These are phyloP conservation scores for Drosophila koepferae DNA, from an alignment of 2,888 invertebrate species.

Conservation along the genomic window DNA sequence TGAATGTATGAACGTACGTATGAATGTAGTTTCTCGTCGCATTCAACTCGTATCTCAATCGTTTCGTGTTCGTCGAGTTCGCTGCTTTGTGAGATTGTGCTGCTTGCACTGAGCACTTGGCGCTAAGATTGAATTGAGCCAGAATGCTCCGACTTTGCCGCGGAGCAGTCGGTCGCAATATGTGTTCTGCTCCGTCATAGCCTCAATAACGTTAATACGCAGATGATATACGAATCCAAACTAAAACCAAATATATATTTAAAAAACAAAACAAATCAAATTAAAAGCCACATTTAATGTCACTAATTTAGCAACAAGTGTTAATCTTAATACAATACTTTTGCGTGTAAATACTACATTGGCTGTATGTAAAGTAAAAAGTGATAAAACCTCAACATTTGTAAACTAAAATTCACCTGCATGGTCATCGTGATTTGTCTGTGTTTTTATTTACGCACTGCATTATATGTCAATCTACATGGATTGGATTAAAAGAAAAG, in stretches of 20 bases:
- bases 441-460: constrained; percentile 21
- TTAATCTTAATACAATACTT: constrained; percentile 27
- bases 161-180: constrained; percentile 63
- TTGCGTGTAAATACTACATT: constrained; percentile 1
- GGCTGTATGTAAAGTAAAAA: neutral
- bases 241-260: constrained; percentile 13
- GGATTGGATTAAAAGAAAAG: constrained; percentile 3
- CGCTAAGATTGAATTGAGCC: constrained; percentile 58
- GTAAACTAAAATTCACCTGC: constrained; percentile 27
- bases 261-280: neutral
- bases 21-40: constrained; percentile 49
- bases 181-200: constrained; percentile 46
- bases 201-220: constrained; percentile 37
- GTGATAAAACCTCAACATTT: constrained; percentile 29
- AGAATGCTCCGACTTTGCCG: constrained; percentile 67
- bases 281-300: constrained; percentile 11
- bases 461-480: neutral
- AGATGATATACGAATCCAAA: constrained; percentile 18
- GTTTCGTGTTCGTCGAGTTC: constrained; percentile 40
- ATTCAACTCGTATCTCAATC: constrained; percentile 54
- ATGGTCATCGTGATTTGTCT: constrained; percentile 37
- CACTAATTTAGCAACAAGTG: constrained; percentile 53
- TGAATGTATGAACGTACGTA: constrained; percentile 20
- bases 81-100: constrained; percentile 37
- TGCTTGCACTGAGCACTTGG: constrained; percentile 37